Percentiles rank a stretch among this genome's conserved stretches.
Conservation (phyloP, 2,113 vertebrate species). For the Callithrix jacchus region DNA sequence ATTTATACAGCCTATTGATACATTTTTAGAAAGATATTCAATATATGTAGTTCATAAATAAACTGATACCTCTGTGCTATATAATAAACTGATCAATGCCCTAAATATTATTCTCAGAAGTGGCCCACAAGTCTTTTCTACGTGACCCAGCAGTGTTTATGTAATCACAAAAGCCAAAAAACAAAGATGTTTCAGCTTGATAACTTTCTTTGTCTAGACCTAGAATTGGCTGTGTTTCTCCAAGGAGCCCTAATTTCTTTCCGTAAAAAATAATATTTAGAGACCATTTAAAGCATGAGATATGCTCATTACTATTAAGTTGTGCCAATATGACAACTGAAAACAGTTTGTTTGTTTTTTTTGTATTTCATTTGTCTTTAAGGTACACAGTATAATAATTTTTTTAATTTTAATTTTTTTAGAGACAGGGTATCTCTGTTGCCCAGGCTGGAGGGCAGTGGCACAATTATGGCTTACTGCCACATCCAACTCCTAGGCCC, state of each 20-base stretch:
- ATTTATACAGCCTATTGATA: background rate
- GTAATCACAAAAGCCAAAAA: background rate
- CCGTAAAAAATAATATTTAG: background rate
- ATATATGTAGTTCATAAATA: background rate
- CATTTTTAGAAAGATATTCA: slow-evolving; percentile 18
- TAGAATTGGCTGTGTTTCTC: background rate
- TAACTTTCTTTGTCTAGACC: background rate
- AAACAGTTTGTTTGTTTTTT: background rate
- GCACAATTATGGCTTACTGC: no score
- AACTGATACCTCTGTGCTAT: background rate
- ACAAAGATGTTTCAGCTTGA: background rate
- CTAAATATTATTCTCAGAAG: background rate
- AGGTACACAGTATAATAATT: background rate
- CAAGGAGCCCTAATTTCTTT: background rate
- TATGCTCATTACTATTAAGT: background rate
- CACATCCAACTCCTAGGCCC: no score
- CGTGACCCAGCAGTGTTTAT: background rate
- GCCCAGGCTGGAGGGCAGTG: no score
- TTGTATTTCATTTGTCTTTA: background rate
- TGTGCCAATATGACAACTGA: background rate
- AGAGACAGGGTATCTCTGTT: no score
- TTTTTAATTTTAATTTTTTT: no score
- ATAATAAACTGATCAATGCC: background rate
- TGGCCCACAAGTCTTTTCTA: background rate
- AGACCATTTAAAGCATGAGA: background rate